Conservation (phyloP, 1,140 invertebrate species). For the Triops cancriformis region DNA sequence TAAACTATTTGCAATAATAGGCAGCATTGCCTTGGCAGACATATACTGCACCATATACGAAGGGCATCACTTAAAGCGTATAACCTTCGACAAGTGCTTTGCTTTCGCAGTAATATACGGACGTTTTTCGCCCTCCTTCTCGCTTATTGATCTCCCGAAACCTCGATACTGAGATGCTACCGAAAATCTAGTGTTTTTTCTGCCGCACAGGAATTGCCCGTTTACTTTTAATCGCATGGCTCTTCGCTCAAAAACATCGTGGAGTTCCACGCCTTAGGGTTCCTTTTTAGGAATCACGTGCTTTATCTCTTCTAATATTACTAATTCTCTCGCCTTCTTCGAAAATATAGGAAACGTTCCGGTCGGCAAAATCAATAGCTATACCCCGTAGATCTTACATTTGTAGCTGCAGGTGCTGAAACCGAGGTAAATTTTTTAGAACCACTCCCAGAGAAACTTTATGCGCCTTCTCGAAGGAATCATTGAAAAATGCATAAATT, state of each 20-base stretch:
- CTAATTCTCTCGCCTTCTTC: not conserved
- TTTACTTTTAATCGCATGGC: not conserved
- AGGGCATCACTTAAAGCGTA: too few relatives aligned
- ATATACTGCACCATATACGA: too few relatives aligned
- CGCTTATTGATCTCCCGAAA: not conserved
- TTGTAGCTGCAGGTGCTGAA: not conserved
- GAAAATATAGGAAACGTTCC: not conserved
- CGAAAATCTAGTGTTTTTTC: not conserved
- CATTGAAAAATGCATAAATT: too few relatives aligned
- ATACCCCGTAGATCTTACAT: not conserved
- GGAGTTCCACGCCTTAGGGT: not conserved
- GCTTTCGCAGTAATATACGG: not conserved
- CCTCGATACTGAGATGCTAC: not conserved
- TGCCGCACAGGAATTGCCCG: not conserved
- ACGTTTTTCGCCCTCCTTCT: not conserved
- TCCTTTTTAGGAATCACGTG: not conserved
- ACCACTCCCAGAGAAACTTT: too few relatives aligned
- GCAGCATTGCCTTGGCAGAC: too few relatives aligned
- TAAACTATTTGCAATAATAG: too few relatives aligned
- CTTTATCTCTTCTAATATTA: not conserved
- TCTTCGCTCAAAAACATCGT: not conserved
- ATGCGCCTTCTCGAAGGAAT: too few relatives aligned
- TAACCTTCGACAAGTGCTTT: too few relatives aligned
- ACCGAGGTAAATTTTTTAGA: not conserved
- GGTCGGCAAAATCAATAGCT: not conserved